Evolutionary conservation across 2,888 invertebrate genomes (phyloP).

Genomic region (Antheraea assamensis): DNA sequence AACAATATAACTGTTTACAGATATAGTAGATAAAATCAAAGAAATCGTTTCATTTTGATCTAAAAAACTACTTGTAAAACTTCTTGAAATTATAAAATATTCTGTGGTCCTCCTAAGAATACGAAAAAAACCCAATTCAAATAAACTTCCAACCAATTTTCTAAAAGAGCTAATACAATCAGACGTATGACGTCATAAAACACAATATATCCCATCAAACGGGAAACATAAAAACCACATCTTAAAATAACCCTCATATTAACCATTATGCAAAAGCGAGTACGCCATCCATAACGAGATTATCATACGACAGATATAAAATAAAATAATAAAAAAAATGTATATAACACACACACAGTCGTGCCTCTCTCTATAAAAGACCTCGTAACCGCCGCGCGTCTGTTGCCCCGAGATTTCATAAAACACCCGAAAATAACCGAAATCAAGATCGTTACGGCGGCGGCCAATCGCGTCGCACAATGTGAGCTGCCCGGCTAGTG

Average conservation of each 20-base stretch:
- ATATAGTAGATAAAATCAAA: neutral
- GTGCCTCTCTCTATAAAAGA: conserved; percentile 63
- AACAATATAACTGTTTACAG: neutral
- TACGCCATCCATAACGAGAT: conserved; percentile 67
- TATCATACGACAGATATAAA: conserved; percentile 61
- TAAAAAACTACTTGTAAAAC: no score
- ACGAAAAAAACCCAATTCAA: neutral
- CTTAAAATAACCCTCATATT: conserved; percentile 38
- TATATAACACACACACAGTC: conserved; percentile 38
- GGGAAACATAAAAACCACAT: conserved; percentile 30
- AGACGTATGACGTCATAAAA: conserved; percentile 6
- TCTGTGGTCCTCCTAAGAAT: no score
- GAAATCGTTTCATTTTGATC: no score
- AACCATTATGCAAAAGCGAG: conserved; percentile 71
- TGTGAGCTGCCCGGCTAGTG: conserved; percentile 57
- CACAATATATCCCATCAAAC: conserved; percentile 4
- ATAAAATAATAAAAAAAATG: conserved; percentile 53
- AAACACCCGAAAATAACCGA: conserved; percentile 75
- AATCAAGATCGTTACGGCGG: conserved; percentile 67
- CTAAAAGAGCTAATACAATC: conserved; percentile 7
- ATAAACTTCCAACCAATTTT: conserved; percentile 25
- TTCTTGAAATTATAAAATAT: no score
- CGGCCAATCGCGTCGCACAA: conserved; percentile 63
- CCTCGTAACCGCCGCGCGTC: conserved; percentile 30
- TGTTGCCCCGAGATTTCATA: conserved; percentile 61